Percentiles rank a stretch among this genome's conserved stretches.
Evolutionary conservation across 2,797 vertebrate genomes (phyloP).

Genomic region (Pseudochirops cupreus): DNA sequence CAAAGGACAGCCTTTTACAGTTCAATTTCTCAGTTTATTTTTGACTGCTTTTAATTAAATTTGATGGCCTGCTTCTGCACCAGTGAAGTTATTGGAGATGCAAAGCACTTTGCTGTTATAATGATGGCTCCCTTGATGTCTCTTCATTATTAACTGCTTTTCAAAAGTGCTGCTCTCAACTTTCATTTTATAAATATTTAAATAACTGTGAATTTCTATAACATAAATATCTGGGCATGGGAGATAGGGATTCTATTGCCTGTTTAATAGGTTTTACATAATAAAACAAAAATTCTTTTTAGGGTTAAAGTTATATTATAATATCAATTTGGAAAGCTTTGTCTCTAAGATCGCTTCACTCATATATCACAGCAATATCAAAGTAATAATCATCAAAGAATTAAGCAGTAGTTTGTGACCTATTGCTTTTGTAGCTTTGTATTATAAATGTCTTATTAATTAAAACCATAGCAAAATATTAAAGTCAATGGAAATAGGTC

Average conservation of each 20-base stretch:
- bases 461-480: slow-evolving; percentile 64
- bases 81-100: slow-evolving; percentile 84
- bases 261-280: slow-evolving; percentile 78
- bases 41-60: slow-evolving; percentile 91
- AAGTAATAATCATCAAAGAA: slow-evolving; percentile 77
- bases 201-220: slow-evolving; percentile 86
- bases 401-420: slow-evolving; percentile 73
- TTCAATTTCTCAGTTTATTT: slow-evolving; percentile 88
- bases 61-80: slow-evolving; percentile 86
- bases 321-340: slow-evolving; percentile 79
- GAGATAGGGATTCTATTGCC: slow-evolving; percentile 77
- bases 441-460: slow-evolving; percentile 77
- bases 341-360: slow-evolving; percentile 75
- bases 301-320: slow-evolving; percentile 77
- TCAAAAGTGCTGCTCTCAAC: slow-evolving; percentile 84
- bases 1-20: slow-evolving; percentile 84
- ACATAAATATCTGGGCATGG: slow-evolving; percentile 82
- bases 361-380: slow-evolving; percentile 77
- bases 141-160: slow-evolving; percentile 88
- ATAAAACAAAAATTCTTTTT: slow-evolving; percentile 75
- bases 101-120: slow-evolving; percentile 86
- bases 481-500: slow-evolving; percentile 47
- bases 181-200: slow-evolving; percentile 90
- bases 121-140: slow-evolving; percentile 87
- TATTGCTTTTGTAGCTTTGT: slow-evolving; percentile 69